These are phyloP conservation scores for Pyrgilauda ruficollis DNA, from an alignment of 2,113 vertebrate genomes.

Conservation along the genomic window DNA sequence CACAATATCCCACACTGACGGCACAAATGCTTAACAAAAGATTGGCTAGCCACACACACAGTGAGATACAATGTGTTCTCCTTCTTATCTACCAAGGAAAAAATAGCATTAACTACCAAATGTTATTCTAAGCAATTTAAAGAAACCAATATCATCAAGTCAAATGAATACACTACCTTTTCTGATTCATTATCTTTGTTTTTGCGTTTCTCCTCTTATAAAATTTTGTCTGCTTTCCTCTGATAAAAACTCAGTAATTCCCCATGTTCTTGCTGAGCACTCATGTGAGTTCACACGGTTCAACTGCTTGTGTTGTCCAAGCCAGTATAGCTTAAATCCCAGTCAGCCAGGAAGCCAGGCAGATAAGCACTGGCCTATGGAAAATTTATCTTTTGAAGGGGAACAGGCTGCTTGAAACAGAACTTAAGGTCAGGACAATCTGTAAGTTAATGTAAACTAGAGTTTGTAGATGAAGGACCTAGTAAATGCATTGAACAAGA, in stretches of 20 bases:
- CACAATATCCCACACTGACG: background rate
- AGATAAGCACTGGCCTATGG: slow-evolving; percentile 21
- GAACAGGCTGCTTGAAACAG: background rate
- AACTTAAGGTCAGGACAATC: background rate
- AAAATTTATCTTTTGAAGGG: slow-evolving; percentile 23
- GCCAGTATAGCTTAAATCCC: slow-evolving; percentile 10
- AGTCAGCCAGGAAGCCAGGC: background rate
- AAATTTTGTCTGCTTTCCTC: background rate
- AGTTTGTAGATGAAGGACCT: background rate
- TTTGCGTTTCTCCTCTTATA: background rate
- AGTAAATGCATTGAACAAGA: background rate
- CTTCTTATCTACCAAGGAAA: background rate
- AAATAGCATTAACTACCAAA: background rate
- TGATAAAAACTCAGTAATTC: background rate
- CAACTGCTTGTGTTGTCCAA: background rate
- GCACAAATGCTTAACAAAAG: background rate
- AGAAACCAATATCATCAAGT: background rate
- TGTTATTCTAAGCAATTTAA: background rate
- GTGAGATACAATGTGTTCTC: background rate
- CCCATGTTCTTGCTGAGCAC: background rate
- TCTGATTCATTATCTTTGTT: slow-evolving; percentile 40
- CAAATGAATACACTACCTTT: slow-evolving; percentile 29
- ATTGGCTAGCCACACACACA: fast-evolving
- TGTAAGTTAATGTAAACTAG: background rate
- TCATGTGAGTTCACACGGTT: background rate